These are phyloP conservation scores for Catotricha subobsoleta DNA, from an alignment of 2,888 invertebrate species.

Conservation along the genomic window DNA sequence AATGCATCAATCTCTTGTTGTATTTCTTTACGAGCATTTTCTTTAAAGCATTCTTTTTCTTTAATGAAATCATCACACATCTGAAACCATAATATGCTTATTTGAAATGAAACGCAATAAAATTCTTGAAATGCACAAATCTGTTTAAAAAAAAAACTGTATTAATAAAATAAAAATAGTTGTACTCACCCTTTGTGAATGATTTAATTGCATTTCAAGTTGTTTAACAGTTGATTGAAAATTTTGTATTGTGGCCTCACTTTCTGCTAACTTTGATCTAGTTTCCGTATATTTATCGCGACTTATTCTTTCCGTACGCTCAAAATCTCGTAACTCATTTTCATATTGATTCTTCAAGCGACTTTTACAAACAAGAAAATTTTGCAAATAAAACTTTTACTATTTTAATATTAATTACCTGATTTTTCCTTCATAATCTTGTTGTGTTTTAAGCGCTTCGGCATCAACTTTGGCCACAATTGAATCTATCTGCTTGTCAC, in stretches of 20 bases:
- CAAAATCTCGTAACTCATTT: constrained; percentile 46
- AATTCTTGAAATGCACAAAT: background rate
- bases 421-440: constrained; percentile 26
- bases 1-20: constrained; percentile 41
- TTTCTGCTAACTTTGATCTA: constrained; percentile 42
- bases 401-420: constrained; percentile 15
- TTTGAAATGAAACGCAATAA: background rate
- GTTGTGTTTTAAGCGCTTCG: constrained; percentile 22
- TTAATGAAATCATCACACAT: constrained; percentile 33
- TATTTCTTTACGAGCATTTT: constrained; percentile 43
- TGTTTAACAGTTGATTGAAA: constrained; percentile 42
- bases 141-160: background rate
- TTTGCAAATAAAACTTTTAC: background rate
- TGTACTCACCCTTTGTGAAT: constrained; percentile 39
- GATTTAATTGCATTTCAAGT: constrained; percentile 44
- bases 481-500: constrained; percentile 59
- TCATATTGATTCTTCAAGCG: constrained; percentile 61
- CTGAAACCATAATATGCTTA: constrained; percentile 17
- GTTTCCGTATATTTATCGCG: constrained; percentile 47
- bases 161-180: background rate
- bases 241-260: constrained; percentile 41
- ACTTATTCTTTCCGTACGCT: constrained; percentile 44
- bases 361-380: constrained; percentile 30
- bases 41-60: constrained; percentile 38
- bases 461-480: constrained; percentile 28